phyloP scores from a whole-genome alignment of 2,113 vertebrate species.

The Engystomops pustulosus region DNA sequence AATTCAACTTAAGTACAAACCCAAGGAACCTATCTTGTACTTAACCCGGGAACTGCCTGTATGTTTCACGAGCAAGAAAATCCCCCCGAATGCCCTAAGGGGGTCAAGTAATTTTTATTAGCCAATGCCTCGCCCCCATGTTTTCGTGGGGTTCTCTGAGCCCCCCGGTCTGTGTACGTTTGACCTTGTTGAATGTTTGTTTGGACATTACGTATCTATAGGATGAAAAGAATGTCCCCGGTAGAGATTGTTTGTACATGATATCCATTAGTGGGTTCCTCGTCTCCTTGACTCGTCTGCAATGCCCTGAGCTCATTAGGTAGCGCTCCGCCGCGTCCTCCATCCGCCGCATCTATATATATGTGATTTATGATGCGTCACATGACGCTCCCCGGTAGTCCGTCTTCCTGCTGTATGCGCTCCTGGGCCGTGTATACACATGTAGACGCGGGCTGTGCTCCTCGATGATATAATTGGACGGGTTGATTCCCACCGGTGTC shows the following conservation, averaged over 20 bases:
- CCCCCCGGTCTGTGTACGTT: neutral
- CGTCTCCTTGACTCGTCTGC: neutral
- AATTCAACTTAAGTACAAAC: too few relatives aligned
- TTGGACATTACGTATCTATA: too few relatives aligned
- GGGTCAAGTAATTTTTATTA: too few relatives aligned
- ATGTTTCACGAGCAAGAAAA: too few relatives aligned
- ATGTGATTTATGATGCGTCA: conserved; percentile 11
- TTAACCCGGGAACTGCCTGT: too few relatives aligned
- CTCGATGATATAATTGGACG: neutral
- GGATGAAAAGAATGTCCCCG: too few relatives aligned
- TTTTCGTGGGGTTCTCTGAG: neutral
- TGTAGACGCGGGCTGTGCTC: neutral
- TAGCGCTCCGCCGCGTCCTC: neutral
- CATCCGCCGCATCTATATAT: conserved; percentile 23
- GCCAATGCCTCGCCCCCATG: too few relatives aligned
- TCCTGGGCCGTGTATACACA: conserved; percentile 2
- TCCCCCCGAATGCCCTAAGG: too few relatives aligned
- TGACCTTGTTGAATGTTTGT: neutral
- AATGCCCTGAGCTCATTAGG: neutral
- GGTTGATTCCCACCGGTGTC: neutral
- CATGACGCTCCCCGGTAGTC: neutral
- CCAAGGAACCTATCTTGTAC: too few relatives aligned
- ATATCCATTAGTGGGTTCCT: neutral
- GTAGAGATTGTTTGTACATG: too few relatives aligned
- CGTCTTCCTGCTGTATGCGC: neutral